Evolutionary conservation across 2,113 vertebrate genomes (phyloP).

Genomic region (Vulpes ferrilata): DNA sequence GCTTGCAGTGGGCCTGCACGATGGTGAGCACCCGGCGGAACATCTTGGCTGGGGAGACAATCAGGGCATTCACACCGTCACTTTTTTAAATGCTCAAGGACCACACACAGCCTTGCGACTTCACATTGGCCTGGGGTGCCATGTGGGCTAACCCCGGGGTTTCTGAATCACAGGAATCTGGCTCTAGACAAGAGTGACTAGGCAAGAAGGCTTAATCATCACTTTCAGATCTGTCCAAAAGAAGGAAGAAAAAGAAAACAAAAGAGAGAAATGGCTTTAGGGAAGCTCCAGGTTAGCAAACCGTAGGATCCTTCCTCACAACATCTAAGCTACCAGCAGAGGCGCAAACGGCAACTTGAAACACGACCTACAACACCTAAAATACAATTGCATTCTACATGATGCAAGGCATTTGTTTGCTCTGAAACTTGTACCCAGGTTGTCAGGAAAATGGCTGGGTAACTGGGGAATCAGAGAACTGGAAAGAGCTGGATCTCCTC

Average conservation of each 20-base stretch:
- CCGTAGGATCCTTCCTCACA: not conserved
- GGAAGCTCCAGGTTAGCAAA: not conserved
- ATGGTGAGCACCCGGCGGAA: conserved; percentile 98
- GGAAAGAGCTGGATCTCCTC: not conserved
- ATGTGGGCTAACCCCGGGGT: not conserved
- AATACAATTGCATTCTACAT: not conserved
- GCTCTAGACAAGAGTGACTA: not conserved
- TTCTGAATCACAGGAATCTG: not conserved
- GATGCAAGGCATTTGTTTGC: not conserved
- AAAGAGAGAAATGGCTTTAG: not conserved
- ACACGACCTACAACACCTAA: not conserved
- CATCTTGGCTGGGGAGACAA: conserved; percentile 93
- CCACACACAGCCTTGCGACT: not conserved
- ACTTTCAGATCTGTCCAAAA: not conserved
- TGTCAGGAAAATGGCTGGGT: not conserved
- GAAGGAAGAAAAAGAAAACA: not conserved
- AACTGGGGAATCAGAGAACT: not conserved
- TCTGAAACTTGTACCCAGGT: not conserved
- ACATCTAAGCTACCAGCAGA: not conserved
- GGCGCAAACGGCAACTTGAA: not conserved
- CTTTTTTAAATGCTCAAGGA: not conserved
- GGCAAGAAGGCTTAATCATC: not conserved
- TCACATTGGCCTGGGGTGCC: not conserved
- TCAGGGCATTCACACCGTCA: not conserved
- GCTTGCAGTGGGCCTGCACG: conserved; percentile 98